A percentile compares a stretch with the other conserved stretches of the same genome.
phyloP scores from a whole-genome alignment of 2,888 invertebrate species.

The Eueremaeus valkanovi region DNA sequence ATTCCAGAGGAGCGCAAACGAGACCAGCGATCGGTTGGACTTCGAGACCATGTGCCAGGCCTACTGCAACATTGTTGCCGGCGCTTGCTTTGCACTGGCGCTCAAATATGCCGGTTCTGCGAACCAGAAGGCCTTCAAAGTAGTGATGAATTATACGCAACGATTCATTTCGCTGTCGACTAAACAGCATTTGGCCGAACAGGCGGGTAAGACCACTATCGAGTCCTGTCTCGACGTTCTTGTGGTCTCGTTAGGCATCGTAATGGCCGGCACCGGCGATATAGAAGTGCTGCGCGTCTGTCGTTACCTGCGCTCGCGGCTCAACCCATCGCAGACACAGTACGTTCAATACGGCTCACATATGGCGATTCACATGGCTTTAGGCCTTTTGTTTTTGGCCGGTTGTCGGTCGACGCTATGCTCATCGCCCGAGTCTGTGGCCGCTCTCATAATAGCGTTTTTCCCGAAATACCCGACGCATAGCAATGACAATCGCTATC shows the following conservation, averaged over 20 bases:
- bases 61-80: constrained; percentile 91
- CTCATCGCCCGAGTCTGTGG: constrained; percentile 74
- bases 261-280: constrained; percentile 94
- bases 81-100: constrained; percentile 88
- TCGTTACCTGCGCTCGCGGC: constrained; percentile 74
- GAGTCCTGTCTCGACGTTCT: constrained; percentile 83
- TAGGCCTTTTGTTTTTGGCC: constrained; percentile 88
- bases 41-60: constrained; percentile 95
- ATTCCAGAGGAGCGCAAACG: constrained; percentile 60
- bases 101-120: constrained; percentile 90
- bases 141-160: constrained; percentile 64
- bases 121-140: constrained; percentile 71
- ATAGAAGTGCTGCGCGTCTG: constrained; percentile 73
- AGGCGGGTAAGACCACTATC: constrained; percentile 82
- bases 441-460: constrained; percentile 84
- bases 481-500: constrained; percentile 93
- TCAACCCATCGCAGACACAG: constrained; percentile 60
- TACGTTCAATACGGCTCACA: constrained; percentile 81
- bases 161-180: constrained; percentile 65
- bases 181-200: constrained; percentile 68
- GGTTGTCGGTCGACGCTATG: constrained; percentile 71
- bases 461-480: constrained; percentile 96
- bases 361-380: constrained; percentile 90
- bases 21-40: constrained; percentile 59
- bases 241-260: constrained; percentile 74